A percentile compares a stretch with the other conserved stretches of the same genome.
phyloP scores from a whole-genome alignment of 2,113 vertebrate species.

The Siniperca knerii region DNA sequence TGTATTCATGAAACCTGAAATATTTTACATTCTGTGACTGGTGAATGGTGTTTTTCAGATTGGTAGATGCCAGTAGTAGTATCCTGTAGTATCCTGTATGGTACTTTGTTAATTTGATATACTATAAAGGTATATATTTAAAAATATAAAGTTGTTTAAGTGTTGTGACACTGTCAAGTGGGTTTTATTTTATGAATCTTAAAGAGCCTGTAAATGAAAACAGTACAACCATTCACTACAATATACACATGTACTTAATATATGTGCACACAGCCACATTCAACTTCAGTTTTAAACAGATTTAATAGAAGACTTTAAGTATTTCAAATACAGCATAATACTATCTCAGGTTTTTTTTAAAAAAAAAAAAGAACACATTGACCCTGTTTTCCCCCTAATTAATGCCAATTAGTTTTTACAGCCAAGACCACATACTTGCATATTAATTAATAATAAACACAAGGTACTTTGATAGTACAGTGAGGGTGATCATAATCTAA shows the following conservation, averaged over 20 bases:
- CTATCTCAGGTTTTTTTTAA: conserved; percentile 49
- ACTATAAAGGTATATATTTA: conserved; percentile 11
- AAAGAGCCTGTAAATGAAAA: neutral
- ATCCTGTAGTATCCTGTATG: neutral
- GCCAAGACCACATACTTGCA: conserved; percentile 25
- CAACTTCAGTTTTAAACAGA: conserved; percentile 29
- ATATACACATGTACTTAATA: neutral
- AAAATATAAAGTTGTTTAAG: conserved; percentile 10
- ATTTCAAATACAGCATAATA: conserved; percentile 69
- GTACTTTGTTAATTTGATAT: neutral
- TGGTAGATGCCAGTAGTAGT: neutral
- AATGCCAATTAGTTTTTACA: conserved; percentile 44
- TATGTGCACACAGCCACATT: conserved; percentile 41
- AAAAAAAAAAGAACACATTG: conserved; percentile 32
- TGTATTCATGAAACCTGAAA: conserved; percentile 1
- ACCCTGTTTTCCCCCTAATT: conserved; percentile 45
- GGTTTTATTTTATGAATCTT: neutral
- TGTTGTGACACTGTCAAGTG: neutral
- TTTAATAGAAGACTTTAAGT: conserved; percentile 66
- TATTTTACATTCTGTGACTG: neutral
- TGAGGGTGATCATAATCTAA: conserved; percentile 27
- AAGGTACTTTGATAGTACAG: conserved; percentile 49
- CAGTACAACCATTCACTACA: neutral
- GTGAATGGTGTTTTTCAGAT: conserved; percentile 6
- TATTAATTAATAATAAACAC: conserved; percentile 42